A percentile compares a stretch with the other conserved stretches of the same genome.
These are phyloP conservation scores for Trichogramma evanescens DNA, from an alignment of 2,888 invertebrate species.

Conservation along the genomic window DNA sequence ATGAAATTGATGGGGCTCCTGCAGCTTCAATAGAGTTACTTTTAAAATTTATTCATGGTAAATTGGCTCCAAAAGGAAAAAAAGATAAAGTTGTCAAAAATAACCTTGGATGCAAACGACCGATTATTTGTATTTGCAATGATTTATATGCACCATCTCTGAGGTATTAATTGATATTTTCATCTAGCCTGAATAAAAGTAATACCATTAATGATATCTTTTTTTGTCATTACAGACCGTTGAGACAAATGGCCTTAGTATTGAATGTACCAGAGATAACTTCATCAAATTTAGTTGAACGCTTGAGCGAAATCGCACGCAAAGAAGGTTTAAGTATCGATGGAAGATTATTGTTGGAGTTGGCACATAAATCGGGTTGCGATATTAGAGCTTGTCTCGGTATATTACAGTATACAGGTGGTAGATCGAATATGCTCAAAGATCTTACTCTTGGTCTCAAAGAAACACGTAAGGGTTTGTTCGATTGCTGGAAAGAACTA, in stretches of 20 bases:
- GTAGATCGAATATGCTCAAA: constrained; percentile 53
- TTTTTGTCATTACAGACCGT: constrained; percentile 32
- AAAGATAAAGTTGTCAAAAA: constrained; percentile 50
- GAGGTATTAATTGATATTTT: constrained; percentile 47
- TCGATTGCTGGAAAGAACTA: constrained; percentile 76
- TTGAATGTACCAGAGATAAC: constrained; percentile 41
- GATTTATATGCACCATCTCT: constrained; percentile 85
- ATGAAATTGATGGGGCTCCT: constrained; percentile 97
- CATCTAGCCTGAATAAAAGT: background rate
- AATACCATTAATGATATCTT: background rate
- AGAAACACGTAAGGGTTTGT: constrained; percentile 77
- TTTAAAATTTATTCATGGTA: constrained; percentile 70
- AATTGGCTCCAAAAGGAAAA: constrained; percentile 36
- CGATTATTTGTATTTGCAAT: constrained; percentile 96
- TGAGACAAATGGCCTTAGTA: constrained; percentile 35
- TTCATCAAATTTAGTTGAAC: constrained; percentile 47
- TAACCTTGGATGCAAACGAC: constrained; percentile 64
- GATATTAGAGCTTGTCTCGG: constrained; percentile 91
- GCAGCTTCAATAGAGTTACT: constrained; percentile 78
- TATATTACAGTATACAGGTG: constrained; percentile 70
- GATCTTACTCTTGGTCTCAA: constrained; percentile 71
- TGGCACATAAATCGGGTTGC: constrained; percentile 78
- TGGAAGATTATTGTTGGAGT: constrained; percentile 62
- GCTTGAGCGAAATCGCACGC: constrained; percentile 63
- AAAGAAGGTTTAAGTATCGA: constrained; percentile 65